Base-by-base conservation (phyloP, 1,140 invertebrate species). In the Drosophila pandora region DNA sequence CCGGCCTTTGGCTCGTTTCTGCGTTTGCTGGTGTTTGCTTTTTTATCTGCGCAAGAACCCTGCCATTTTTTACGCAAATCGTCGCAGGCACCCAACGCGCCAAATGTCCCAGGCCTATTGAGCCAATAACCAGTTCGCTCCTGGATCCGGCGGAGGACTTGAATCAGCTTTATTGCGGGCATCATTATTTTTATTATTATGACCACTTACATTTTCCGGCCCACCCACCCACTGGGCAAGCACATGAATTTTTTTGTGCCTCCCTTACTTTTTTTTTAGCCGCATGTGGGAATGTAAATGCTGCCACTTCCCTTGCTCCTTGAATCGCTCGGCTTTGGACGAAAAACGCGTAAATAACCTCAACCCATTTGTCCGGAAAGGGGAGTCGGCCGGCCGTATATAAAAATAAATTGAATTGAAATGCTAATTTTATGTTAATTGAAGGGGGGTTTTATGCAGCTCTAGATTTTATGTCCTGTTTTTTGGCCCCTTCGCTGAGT, bases 171-270 rank as follows among this genome's bases (percentile, higher is more conserved):
- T 87, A 87, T 87, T 87, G 83, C 83, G 62, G 70, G 83, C 83
- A 87, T 87, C 83, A 87, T 87, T 87, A 87, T 87, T 87, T 87
- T 87, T 87, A 87, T 87, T 87, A 87, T 87, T 87, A 87, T 87
- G 83, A 79, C 83, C 83, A 87, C 83, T 87, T 87, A 87, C 83
- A 87, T 83, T 83, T 82, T 56, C 65, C 83, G 59, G 62, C 78
- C 17, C 17, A 71, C 79, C 67, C 70, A 78, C 37, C 32, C 67
- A 56, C 55, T 23, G 17, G 17, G 45, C 37, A 13, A 5, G 48
- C 50, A 56, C 64, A 87, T 87, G 82, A 85, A 85, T 85, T 87
- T 85, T 72, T 22, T 17, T 17, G 17, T 3, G 3, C 2, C 47
- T 2, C 23, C 4, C 45, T 52, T 55, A 50, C 23, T 64, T 76